Evolutionary conservation across 2,113 vertebrate species (phyloP), one percentile per base, ranked within the genome.

Genomic region (Aegithalos caudatus): DNA sequence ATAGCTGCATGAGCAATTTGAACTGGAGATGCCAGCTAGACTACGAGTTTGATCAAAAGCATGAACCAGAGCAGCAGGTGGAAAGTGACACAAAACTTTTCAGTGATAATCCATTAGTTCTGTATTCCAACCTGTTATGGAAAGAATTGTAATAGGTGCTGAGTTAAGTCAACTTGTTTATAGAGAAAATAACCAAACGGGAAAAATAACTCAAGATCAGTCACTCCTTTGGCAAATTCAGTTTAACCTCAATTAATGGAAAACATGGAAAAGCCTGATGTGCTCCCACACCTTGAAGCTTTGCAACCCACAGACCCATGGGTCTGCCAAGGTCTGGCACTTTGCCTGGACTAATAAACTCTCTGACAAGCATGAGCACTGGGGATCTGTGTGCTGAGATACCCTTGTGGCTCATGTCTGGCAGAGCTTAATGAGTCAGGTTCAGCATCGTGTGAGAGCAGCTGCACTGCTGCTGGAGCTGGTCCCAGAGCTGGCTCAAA

Each of bases 271-370:
- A 96, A 95, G 67, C 72, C 82, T 42, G 60, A 54, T 88, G 86
- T 83, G 56, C 72, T 97, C 76, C 60, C 88, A 94, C 76, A 92
- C 80, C 94, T 94, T 65, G 83, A 86, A 88, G 86, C 48, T 87
- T 90, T 93, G 90, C 81, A 91, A 58, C 88, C 72, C 76, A 71
- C 38, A 88, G 67, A 80, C 80, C 67, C 76, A 18, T 31, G 40
- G 94, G 67, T 90, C 91, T 95, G 92, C 95, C 94, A 93, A 81
- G 72, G 80, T 78, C 67, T 96, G 95, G 96, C 88, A 86, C 35
- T 83, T 83, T 78, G 95, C 95, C 95, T 73, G 60, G 76, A 60
- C 86, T 97, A 96, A 97, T 88, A 96, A 95, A 92, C 88, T 90
- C 86, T 65, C 67, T 94, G 95, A 92, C 82, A 91, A 91, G 80